Conservation (phyloP, 2,888 invertebrate genomes). For the Hetaerina titia region DNA sequence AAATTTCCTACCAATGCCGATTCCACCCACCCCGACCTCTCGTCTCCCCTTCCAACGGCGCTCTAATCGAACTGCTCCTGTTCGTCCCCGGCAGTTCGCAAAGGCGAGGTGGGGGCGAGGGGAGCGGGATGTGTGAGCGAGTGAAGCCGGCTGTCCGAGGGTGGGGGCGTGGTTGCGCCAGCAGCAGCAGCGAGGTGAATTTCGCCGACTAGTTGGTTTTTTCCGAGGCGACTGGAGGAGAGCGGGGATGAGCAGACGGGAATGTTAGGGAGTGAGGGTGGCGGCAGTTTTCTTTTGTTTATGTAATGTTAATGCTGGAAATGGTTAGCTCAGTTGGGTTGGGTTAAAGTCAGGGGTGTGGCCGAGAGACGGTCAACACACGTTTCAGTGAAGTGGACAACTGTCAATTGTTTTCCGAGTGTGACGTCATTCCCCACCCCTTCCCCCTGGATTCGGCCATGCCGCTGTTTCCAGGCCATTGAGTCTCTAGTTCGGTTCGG, state of each 20-base stretch:
- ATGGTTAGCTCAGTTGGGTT: neutral
- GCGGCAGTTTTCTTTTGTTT: neutral
- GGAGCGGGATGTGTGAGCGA: neutral
- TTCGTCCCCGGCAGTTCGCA: neutral
- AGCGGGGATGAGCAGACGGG: too few species aligned
- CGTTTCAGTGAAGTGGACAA: conserved; percentile 49
- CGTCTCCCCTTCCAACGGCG: neutral
- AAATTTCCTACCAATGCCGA: neutral
- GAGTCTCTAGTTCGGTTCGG: neutral
- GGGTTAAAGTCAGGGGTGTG: neutral
- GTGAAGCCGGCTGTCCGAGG: neutral
- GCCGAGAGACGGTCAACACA: conserved; percentile 38
- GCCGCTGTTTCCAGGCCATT: conserved; percentile 22
- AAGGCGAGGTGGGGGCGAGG: neutral
- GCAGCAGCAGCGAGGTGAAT: too few species aligned
- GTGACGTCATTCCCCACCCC: conserved; percentile 24
- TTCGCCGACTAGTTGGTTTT: too few species aligned
- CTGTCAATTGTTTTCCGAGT: conserved; percentile 65
- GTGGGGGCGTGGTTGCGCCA: too few species aligned
- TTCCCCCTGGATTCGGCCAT: neutral
- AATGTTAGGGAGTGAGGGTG: neutral
- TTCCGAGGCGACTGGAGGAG: too few species aligned
- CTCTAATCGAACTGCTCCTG: neutral
- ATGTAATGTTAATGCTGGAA: too few species aligned
- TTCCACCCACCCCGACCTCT: neutral